These are phyloP conservation scores for Salvelinus fontinalis DNA, from an alignment of 2,113 vertebrate species.

Conservation along the genomic window DNA sequence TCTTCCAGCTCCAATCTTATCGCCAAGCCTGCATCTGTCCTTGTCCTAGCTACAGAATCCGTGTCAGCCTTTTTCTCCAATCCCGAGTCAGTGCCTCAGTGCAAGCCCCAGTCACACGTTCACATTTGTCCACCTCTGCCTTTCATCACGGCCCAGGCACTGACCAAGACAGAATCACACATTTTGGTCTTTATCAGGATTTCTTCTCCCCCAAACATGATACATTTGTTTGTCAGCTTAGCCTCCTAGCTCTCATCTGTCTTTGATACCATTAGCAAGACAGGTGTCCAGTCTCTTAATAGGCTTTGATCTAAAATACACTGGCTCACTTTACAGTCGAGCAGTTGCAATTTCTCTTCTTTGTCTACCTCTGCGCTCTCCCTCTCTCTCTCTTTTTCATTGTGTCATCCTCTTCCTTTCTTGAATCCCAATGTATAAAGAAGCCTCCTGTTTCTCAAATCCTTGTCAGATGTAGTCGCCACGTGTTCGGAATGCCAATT, in stretches of 20 bases:
- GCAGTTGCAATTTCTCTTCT: neutral
- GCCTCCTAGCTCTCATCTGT: neutral
- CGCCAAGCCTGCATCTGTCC: neutral
- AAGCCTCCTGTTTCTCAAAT: slow-evolving; percentile 9
- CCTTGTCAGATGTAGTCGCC: slow-evolving; percentile 23
- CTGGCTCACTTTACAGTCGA: neutral
- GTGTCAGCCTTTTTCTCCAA: neutral
- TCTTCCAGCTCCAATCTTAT: neutral
- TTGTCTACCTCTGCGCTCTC: neutral
- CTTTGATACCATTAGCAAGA: slow-evolving; percentile 15
- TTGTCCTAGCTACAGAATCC: slow-evolving; percentile 2
- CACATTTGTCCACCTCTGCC: slow-evolving; percentile 5
- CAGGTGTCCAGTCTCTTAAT: slow-evolving; percentile 30
- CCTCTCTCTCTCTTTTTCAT: no score
- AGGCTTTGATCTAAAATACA: slow-evolving; percentile 17
- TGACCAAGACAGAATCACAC: no score
- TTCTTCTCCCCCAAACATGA: slow-evolving; percentile 20
- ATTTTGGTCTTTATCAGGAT: no score
- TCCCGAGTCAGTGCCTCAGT: neutral
- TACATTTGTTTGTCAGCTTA: slow-evolving; percentile 13
- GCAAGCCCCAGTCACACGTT: neutral
- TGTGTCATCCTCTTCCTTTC: no score
- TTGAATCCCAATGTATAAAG: slow-evolving; percentile 4
- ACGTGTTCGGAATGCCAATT: slow-evolving; percentile 27
- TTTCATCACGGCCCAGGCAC: no score